Conservation (phyloP, 2,797 vertebrate genomes). For the Poliocrania exsul region DNA sequence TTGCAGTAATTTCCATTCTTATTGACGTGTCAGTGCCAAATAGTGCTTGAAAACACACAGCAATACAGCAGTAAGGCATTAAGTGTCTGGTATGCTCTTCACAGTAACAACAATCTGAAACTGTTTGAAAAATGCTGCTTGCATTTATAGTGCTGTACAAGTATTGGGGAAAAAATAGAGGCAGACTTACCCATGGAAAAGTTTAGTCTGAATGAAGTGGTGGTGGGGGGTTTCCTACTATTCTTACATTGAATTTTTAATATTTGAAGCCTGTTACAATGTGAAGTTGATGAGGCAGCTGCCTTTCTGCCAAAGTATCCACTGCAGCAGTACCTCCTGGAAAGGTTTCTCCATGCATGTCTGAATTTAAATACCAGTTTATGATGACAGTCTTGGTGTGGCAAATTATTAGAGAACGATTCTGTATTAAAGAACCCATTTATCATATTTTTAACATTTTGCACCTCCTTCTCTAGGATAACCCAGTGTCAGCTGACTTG, state of each 20-base stretch:
- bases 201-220: not conserved
- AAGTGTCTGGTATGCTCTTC: not conserved
- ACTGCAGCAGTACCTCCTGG: not conserved
- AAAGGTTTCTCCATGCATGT: not conserved
- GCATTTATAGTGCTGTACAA: not conserved
- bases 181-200: not conserved
- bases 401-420: not conserved
- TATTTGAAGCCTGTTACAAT: not conserved
- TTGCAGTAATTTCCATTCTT: conserved; percentile 6
- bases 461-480: not conserved
- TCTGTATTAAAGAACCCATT: not conserved
- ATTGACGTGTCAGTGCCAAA: not conserved
- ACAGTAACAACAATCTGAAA: not conserved
- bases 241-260: not conserved
- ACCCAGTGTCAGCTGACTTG: not conserved
- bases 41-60: not conserved
- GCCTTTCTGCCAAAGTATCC: not conserved
- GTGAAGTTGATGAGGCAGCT: not conserved
- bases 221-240: not conserved
- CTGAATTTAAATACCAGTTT: not conserved
- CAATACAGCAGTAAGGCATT: not conserved
- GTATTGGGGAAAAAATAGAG: not conserved
- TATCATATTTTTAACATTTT: not conserved
- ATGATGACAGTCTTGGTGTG: not conserved
- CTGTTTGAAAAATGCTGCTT: not conserved